These are phyloP conservation scores for Pseudoatta argentina DNA, from an alignment of 1,140 invertebrate genomes.

Conservation along the genomic window DNA sequence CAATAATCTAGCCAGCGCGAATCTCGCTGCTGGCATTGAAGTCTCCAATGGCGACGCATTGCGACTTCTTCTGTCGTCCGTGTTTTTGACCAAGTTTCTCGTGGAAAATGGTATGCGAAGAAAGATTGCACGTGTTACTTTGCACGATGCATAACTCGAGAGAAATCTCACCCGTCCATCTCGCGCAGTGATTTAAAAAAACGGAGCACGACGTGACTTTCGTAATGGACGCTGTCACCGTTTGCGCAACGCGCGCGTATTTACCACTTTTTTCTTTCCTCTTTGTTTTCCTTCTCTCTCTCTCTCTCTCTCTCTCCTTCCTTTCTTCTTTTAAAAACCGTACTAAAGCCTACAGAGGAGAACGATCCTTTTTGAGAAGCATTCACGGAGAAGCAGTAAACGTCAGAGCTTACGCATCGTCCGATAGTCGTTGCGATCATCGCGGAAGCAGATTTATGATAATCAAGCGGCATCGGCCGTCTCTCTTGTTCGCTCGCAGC, in stretches of 20 bases:
- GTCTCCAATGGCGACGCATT: slow-evolving; percentile 72
- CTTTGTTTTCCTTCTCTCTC: background rate
- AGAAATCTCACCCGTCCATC: slow-evolving; percentile 1
- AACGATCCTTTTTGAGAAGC: slow-evolving; percentile 35
- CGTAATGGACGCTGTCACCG: slow-evolving; percentile 33
- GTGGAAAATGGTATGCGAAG: slow-evolving; percentile 12
- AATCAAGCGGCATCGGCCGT: slow-evolving; percentile 70
- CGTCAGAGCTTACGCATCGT: slow-evolving; percentile 51
- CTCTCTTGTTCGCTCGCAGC: slow-evolving; percentile 5
- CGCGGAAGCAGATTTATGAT: slow-evolving; percentile 72
- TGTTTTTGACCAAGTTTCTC: slow-evolving; percentile 38
- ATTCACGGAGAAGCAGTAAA: slow-evolving; percentile 65
- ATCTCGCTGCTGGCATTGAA: slow-evolving; percentile 78
- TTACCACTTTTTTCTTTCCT: background rate
- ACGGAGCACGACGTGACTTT: slow-evolving; percentile 30
- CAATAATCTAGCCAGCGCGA: slow-evolving; percentile 70
- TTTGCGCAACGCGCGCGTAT: slow-evolving; percentile 31
- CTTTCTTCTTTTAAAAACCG: background rate
- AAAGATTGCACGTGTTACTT: slow-evolving; percentile 17
- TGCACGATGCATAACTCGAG: background rate
- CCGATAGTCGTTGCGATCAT: slow-evolving; percentile 38
- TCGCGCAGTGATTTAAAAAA: slow-evolving; percentile 23
- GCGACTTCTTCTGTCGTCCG: slow-evolving; percentile 1
- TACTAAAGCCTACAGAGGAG: background rate
- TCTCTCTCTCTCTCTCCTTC: background rate